Percentiles rank a stretch among this genome's conserved stretches.
phyloP scores from a whole-genome alignment of 2,113 vertebrate genomes.

The Mesembrinibis cayennensis region DNA sequence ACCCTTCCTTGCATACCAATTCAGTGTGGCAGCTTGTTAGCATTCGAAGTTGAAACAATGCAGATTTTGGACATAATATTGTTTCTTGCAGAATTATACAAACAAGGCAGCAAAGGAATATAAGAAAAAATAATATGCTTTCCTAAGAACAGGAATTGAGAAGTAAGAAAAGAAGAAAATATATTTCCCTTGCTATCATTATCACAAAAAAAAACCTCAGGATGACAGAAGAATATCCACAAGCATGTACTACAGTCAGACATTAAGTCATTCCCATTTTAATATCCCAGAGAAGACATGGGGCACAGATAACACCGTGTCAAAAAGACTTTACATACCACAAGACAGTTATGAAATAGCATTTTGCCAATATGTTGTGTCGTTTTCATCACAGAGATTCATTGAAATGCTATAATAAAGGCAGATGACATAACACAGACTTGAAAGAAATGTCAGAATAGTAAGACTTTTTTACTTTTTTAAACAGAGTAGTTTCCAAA shows the following conservation, averaged over 20 bases:
- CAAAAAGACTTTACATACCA: not conserved
- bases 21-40: not conserved
- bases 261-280: not conserved
- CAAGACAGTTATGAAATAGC: not conserved
- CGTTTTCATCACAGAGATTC: not conserved
- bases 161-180: not conserved
- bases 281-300: not conserved
- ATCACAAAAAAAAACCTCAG: not conserved
- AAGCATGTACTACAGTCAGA: not conserved
- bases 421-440: not conserved
- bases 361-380: not conserved
- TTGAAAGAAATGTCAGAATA: not conserved
- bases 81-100: not conserved
- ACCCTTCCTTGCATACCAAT: not conserved
- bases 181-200: not conserved
- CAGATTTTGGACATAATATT: not conserved
- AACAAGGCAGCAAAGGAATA: not conserved
- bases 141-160: not conserved
- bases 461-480: not conserved
- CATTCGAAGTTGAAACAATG: not conserved
- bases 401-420: not conserved
- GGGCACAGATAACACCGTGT: not conserved
- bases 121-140: not conserved
- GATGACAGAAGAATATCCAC: not conserved
- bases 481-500: not conserved